Percentiles rank a stretch among this genome's conserved stretches.
These are phyloP conservation scores for Dasyornis broadbenti DNA, from an alignment of 2,113 vertebrate species.

Conservation along the genomic window DNA sequence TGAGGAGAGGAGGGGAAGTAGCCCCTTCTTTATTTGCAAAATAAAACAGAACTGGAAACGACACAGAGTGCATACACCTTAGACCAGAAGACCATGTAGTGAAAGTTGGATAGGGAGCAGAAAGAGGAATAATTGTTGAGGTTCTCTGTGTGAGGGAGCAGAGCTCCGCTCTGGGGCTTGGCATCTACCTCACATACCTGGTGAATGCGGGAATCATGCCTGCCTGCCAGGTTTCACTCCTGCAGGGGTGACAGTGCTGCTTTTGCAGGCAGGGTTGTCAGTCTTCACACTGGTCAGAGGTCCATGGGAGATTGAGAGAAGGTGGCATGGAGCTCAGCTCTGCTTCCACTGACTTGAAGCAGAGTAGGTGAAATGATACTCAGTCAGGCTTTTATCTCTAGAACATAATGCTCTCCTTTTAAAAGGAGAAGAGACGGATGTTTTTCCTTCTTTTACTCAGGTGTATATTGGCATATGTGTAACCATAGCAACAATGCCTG, in stretches of 20 bases:
- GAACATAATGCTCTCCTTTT: not conserved
- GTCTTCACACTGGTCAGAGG: not conserved
- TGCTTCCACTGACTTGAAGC: not conserved
- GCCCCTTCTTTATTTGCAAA: not conserved
- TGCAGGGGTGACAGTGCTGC: not conserved
- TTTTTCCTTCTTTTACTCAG: conserved; percentile 1
- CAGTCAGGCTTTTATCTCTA: not conserved
- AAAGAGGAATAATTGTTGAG: not conserved
- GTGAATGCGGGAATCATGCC: not conserved
- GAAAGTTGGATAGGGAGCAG: not conserved
- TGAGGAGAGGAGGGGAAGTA: not conserved
- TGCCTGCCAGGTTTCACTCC: accelerated
- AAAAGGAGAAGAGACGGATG: not conserved
- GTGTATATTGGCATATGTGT: conserved; percentile 18
- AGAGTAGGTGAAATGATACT: not conserved
- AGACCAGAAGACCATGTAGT: not conserved
- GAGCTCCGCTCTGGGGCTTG: not conserved
- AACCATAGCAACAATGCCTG: conserved; percentile 32
- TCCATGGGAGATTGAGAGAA: not conserved
- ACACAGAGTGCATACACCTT: accelerated
- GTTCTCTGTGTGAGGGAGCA: not conserved
- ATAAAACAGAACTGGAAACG: not conserved
- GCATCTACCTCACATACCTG: too few species aligned
- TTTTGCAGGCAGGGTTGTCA: not conserved
- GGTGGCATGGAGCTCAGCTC: not conserved